phyloP scores from a whole-genome alignment of 1,140 invertebrate species.

The Eciton burchellii region DNA sequence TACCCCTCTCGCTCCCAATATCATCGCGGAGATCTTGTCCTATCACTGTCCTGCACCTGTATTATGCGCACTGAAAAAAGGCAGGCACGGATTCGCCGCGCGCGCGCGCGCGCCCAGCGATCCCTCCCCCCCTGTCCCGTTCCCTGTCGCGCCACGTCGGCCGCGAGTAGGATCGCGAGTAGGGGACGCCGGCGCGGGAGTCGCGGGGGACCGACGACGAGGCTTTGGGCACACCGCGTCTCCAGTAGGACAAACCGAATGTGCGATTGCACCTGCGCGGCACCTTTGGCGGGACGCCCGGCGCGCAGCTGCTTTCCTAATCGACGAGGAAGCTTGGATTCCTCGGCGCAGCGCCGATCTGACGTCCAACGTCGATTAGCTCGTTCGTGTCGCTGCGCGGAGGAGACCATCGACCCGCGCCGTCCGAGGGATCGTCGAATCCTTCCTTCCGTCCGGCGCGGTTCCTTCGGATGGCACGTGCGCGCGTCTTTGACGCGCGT shows the following conservation, averaged over 20 bases:
- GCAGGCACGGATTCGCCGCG: slow-evolving; percentile 38
- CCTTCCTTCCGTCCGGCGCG: not conserved
- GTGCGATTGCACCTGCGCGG: no score
- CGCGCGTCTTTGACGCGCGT: slow-evolving; percentile 10
- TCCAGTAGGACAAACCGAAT: no score
- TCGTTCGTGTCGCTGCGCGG: no score
- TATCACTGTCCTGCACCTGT: slow-evolving; percentile 66
- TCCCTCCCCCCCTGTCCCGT: slow-evolving; percentile 22
- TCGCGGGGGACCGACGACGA: not conserved
- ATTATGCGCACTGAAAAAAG: slow-evolving; percentile 73
- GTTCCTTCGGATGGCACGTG: not conserved
- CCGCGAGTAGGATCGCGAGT: slow-evolving; percentile 17
- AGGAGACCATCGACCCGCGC: no score
- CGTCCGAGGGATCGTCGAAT: not conserved
- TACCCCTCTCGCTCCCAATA: slow-evolving; percentile 67
- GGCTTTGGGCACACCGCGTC: no score
- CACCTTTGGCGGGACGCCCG: not conserved
- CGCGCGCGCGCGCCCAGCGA: no score
- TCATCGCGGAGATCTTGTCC: slow-evolving; percentile 79
- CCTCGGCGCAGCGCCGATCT: no score
- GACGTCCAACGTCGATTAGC: no score
- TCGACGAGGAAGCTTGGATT: no score
- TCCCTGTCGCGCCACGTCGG: slow-evolving; percentile 21
- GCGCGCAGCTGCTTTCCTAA: not conserved
- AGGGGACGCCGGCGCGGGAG: slow-evolving; percentile 15